A percentile compares a stretch with the other conserved stretches of the same genome.
phyloP scores from a whole-genome alignment of 1,140 invertebrate species.

The Halictus rubicundus region DNA sequence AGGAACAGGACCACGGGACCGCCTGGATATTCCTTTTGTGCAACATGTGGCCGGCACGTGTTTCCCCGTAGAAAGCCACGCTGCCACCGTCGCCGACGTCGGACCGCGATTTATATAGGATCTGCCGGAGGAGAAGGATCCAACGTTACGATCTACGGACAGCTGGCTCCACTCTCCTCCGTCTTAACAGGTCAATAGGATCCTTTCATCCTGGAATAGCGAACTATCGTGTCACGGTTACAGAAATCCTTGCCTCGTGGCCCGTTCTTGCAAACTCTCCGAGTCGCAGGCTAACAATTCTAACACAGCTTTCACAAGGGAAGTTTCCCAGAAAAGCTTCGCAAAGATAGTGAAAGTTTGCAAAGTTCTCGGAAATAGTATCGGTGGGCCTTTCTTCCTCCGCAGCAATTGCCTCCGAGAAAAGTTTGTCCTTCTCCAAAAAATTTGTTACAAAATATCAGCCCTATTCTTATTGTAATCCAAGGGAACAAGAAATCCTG shows the following conservation, averaged over 20 bases:
- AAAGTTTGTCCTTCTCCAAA: too few species aligned
- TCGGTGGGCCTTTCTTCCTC: too few species aligned
- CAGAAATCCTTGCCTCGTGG: too few species aligned
- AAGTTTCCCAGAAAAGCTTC: too few species aligned
- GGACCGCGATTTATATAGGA: constrained; percentile 69
- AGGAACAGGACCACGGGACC: constrained; percentile 59
- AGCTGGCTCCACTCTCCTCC: constrained; percentile 64
- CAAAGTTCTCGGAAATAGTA: too few species aligned
- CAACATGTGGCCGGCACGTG: constrained; percentile 80
- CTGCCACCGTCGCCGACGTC: constrained; percentile 12
- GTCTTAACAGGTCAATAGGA: constrained; percentile 67
- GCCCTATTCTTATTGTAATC: too few species aligned
- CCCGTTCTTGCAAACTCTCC: background rate
- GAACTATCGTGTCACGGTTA: background rate
- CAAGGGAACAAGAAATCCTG: too few species aligned
- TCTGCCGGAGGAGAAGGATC: constrained; percentile 53
- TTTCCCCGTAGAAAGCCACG: constrained; percentile 67
- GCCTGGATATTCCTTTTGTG: constrained; percentile 72
- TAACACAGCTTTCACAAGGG: too few species aligned
- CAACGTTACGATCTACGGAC: constrained; percentile 53
- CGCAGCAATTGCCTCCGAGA: too few species aligned
- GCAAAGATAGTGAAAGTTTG: too few species aligned
- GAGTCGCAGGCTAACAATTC: too few species aligned
- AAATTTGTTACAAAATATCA: too few species aligned
- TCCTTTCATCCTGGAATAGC: constrained; percentile 45